These are phyloP conservation scores for Nesidiocoris tenuis DNA, from an alignment of 2,888 invertebrate genomes.

Conservation along the genomic window DNA sequence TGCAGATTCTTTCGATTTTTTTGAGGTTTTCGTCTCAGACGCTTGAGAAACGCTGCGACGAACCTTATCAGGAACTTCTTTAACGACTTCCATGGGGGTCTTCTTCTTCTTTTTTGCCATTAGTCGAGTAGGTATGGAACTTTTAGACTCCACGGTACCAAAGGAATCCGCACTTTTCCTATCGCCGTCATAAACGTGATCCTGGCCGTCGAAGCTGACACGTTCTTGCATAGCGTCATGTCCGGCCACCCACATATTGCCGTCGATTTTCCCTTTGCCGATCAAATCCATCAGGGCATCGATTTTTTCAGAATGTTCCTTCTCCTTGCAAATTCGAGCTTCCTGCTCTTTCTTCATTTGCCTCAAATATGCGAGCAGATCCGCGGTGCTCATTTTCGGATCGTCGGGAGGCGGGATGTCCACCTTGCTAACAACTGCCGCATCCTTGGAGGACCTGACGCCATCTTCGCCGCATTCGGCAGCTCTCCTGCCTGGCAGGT, in stretches of 20 bases:
- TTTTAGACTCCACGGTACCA: too few species aligned
- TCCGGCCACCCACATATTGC: neutral
- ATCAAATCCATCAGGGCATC: constrained; percentile 10
- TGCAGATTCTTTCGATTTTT: too few species aligned
- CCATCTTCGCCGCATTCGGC: neutral
- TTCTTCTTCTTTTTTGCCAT: too few species aligned
- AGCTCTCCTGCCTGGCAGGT: constrained; percentile 23
- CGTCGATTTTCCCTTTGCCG: constrained; percentile 3
- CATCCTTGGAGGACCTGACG: neutral
- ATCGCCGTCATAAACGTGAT: neutral
- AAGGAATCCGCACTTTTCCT: neutral
- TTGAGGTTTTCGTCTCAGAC: too few species aligned
- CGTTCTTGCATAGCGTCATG: constrained; percentile 6
- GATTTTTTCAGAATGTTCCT: constrained; percentile 20
- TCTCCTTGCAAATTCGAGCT: constrained; percentile 17
- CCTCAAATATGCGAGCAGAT: constrained; percentile 13
- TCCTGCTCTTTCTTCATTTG: constrained; percentile 30
- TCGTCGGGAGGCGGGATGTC: constrained; percentile 12
- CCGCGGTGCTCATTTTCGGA: constrained; percentile 14
- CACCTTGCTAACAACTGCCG: neutral
- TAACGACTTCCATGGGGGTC: too few species aligned
- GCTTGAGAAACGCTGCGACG: too few species aligned
- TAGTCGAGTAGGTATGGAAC: too few species aligned
- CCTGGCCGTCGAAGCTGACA: neutral
- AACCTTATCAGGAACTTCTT: too few species aligned